Percentiles rank a stretch among this genome's conserved stretches.
These are phyloP conservation scores for Lasioglossum figueresi DNA, from an alignment of 2,888 invertebrate species.

Conservation along the genomic window DNA sequence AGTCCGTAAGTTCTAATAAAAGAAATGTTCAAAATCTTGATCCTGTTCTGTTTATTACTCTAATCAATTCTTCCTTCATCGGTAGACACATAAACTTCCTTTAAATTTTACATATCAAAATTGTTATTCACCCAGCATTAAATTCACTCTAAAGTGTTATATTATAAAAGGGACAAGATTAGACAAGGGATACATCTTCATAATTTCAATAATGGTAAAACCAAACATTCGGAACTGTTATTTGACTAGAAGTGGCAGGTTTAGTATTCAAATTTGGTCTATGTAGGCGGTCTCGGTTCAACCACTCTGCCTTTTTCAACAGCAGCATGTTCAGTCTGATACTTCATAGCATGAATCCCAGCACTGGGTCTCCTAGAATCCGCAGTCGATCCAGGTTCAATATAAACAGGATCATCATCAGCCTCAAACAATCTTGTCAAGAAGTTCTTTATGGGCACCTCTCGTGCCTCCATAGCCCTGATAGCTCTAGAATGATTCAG, in stretches of 20 bases:
- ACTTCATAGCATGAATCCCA: constrained; percentile 13
- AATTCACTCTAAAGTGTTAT: not conserved
- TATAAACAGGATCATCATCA: constrained; percentile 64
- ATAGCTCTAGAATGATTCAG: constrained; percentile 73
- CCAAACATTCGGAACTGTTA: not conserved
- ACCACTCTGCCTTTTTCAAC: not conserved
- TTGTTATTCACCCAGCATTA: too few species aligned
- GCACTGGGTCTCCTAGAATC: not conserved
- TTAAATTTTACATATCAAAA: not conserved
- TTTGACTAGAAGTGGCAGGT: not conserved
- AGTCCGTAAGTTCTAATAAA: constrained; percentile 81
- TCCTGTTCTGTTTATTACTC: not conserved
- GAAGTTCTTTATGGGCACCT: constrained; percentile 59
- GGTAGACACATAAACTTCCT: not conserved
- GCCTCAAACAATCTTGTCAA: constrained; percentile 70
- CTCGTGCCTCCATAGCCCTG: constrained; percentile 52
- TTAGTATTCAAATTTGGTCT: not conserved
- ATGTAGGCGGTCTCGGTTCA: not conserved
- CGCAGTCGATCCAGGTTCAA: constrained; percentile 68
- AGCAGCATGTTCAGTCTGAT: constrained; percentile 22
- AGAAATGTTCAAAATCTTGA: constrained; percentile 65
- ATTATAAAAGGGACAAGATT: not conserved
- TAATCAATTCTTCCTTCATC: not conserved
- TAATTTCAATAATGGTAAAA: not conserved
- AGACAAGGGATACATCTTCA: not conserved